A percentile compares a stretch with the other conserved stretches of the same genome.
These are phyloP conservation scores for Tetheella fluctuosa DNA, from an alignment of 2,888 invertebrate species.

Conservation along the genomic window DNA sequence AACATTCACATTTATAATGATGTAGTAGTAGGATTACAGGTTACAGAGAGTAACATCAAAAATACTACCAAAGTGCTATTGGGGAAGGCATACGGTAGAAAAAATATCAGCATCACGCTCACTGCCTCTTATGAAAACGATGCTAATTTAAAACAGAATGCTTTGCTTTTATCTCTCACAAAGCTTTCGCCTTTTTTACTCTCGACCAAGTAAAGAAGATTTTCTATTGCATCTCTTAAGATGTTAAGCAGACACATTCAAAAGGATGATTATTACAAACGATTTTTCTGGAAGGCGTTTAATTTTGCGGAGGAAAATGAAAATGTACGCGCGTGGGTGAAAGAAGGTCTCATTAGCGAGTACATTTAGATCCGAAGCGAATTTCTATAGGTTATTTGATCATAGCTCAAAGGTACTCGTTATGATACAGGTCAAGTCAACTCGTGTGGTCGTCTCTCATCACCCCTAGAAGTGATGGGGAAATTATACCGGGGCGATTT, in stretches of 20 bases:
- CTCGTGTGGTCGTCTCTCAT: no score
- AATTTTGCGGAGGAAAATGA: neutral
- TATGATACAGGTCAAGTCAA: no score
- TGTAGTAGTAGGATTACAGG: neutral
- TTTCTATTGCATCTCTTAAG: conserved; percentile 5
- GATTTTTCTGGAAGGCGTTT: neutral
- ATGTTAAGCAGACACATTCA: conserved; percentile 5
- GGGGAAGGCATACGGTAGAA: neutral
- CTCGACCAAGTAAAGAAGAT: neutral
- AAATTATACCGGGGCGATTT: no score
- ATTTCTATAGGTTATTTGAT: no score
- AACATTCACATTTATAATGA: no score
- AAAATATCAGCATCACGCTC: neutral
- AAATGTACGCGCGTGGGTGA: neutral
- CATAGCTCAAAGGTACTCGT: no score
- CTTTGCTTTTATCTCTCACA: conserved; percentile 9
- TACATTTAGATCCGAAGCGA: no score
- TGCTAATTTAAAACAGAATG: conserved; percentile 13
- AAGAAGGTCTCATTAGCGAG: neutral
- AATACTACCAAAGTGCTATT: neutral
- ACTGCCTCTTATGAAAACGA: conserved; percentile 11
- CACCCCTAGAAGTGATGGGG: no score
- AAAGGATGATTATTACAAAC: conserved; percentile 5
- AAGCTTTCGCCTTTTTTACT: neutral
- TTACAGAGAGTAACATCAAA: neutral